Percentiles rank a stretch among this genome's conserved stretches.
phyloP scores from a whole-genome alignment of 2,797 vertebrate genomes.

The Dipus sagitta region DNA sequence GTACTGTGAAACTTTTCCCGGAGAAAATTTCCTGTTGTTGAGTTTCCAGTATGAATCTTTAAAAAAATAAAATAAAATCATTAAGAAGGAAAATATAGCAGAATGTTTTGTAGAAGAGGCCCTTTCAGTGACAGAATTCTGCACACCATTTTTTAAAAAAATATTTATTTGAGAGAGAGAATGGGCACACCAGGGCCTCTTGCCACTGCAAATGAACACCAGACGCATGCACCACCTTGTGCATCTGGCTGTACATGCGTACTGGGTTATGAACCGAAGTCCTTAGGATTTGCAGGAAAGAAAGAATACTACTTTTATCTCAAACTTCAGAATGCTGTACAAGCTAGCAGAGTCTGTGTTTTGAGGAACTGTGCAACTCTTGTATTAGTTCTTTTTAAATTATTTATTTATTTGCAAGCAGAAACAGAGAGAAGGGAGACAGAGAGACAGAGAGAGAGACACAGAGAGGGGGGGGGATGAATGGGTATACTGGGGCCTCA shows the following conservation, averaged over 20 bases:
- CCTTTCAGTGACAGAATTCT: background rate
- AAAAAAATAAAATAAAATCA: conserved; percentile 39
- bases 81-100: background rate
- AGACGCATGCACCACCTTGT: too few species aligned
- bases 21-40: conserved; percentile 45
- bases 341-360: background rate
- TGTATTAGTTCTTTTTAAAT: background rate
- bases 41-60: conserved; percentile 16
- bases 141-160: background rate
- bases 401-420: too few species aligned
- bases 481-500: too few species aligned
- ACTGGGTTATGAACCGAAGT: too few species aligned
- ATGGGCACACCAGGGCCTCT: too few species aligned
- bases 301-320: background rate
- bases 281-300: too few species aligned
- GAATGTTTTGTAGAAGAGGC: conserved; percentile 13
- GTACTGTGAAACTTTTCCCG: conserved; percentile 4
- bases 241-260: too few species aligned
- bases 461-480: too few species aligned
- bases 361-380: background rate
- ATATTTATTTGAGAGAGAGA: too few species aligned
- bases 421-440: too few species aligned
- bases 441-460: too few species aligned
- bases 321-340: background rate
- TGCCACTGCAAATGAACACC: too few species aligned